Evolutionary conservation across 2,888 invertebrate species (phyloP), one percentile per base, ranked within the genome.

Genomic region (Chalcosyrphus nemorum): DNA sequence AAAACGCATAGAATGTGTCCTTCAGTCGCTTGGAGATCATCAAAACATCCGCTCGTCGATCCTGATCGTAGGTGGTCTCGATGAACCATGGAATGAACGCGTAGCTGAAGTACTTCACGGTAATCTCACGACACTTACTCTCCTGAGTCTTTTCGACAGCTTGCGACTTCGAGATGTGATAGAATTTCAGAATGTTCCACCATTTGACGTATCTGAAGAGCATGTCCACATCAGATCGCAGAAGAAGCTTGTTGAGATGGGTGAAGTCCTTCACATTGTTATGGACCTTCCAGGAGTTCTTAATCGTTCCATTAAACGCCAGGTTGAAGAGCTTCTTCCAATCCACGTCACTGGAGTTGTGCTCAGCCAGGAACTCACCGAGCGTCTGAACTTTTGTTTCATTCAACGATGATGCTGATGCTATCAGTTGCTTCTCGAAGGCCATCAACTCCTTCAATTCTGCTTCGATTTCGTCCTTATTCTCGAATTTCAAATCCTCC

Each of bases 11-110:
- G 65, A 90, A 90, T 0, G 89, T 89, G 2, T 88, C 87, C 66
- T 87, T 87, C 0, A 90, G 86, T 1, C 88, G 82, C 35, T 87
- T 88, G 0, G 90, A 89, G 2, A 90, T 43, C 1, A 68, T 56
- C 0, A 90, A 72, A 0, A 89, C 87, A 76, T 90, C 90, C 0
- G 89, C 88, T 0, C 90, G 88, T 1, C 86, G 86, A 2, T 89
- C 85, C 38, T 84, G 85, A 32, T 89, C 89, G 38, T 90, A 90
- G 0, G 87, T 87, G n/a, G 86, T 74, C 2, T 87, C 88, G 1
- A 90, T 90, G 21, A 90, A 90, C 90, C 90, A 90, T 0, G 90
- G 90, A 15, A 90, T 5, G 11, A 90, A 68, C 0, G 90, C 90
- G 43, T 89, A 90, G 17, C 87, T 88, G 13, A 86, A 89, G 43